Evolutionary conservation across 2,888 invertebrate genomes (phyloP).

Genomic region (Netelia melanura): DNA sequence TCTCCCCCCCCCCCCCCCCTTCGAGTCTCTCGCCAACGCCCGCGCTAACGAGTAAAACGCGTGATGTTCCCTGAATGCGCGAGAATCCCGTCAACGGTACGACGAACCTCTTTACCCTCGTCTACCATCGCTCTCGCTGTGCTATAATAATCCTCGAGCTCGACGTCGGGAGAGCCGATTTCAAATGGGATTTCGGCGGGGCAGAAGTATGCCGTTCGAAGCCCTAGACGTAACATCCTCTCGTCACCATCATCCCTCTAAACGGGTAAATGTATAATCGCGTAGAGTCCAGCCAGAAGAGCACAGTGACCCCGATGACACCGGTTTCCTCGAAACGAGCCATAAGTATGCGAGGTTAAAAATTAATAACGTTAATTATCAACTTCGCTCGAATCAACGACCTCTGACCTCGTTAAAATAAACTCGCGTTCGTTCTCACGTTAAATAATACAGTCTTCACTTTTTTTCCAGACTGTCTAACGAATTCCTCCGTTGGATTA

Average conservation of each 20-base stretch:
- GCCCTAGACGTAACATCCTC: slow-evolving; percentile 69
- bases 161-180: slow-evolving; percentile 70
- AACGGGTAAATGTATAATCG: slow-evolving; percentile 12
- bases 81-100: slow-evolving; percentile 66
- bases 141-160: slow-evolving; percentile 61
- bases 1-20: background rate
- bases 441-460: too few species aligned
- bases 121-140: slow-evolving; percentile 65
- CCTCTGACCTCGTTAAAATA: too few species aligned
- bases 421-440: too few species aligned
- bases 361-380: background rate
- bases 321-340: slow-evolving; percentile 7
- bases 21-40: background rate
- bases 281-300: background rate
- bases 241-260: too few species aligned
- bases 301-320: slow-evolving; percentile 51
- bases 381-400: too few species aligned
- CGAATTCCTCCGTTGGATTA: too few species aligned
- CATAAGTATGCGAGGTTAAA: slow-evolving; percentile 5
- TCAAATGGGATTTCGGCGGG: slow-evolving; percentile 80
- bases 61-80: slow-evolving; percentile 46
- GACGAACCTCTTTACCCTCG: slow-evolving; percentile 52
- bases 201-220: slow-evolving; percentile 78
- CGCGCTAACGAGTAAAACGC: slow-evolving; percentile 65
- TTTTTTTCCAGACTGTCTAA: too few species aligned